Base-by-base conservation (phyloP, 2,797 vertebrate species). In the Sorex maritimensis region DNA sequence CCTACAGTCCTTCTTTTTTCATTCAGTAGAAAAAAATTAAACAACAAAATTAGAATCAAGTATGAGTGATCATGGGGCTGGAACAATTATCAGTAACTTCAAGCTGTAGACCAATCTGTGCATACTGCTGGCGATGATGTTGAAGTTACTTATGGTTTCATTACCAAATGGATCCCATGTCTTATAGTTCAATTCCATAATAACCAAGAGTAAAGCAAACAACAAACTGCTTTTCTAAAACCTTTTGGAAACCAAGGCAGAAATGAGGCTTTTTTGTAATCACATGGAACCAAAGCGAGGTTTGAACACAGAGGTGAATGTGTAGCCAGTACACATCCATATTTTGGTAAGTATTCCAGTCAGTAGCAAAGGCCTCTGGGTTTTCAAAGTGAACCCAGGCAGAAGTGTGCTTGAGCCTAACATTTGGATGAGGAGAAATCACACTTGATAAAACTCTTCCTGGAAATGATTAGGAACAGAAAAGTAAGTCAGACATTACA, bases 11-110 rank as follows among this genome's bases (percentile, higher is more conserved):
- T 89, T 90, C 21, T 81, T 81, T 95, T 82, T 67, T 21, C 3
- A 80, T 63, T 86, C 61, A 89, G 44, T 65, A 79, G 15, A 93
- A 81, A 93, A 81, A 78, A 95, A 92, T 34, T 13, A 86, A 81
- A 95, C 55, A 21, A 49, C 11, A 79, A 69, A 24, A 81, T 58
- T 88, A 86, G 92, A 79, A 68, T 61, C 41, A 81, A 74, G 52
- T 68, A 41, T 73, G 61, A 41, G 24, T 34, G 65, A 52, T 46
- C 15, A 26, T 6, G 28, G 19, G 26, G 28, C 28, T 81, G 58
- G 19, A 26, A 81, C 8, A 63, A 44, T 17, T 38, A 11, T 73
- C 44, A 49, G 17, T 69, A 86, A 86, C 9, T 26, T 80, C n/a
- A 75, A 21, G n/a, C 41, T 68, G 1, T 4, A 80, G 46, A 82